Evolutionary conservation across 2,888 invertebrate genomes (phyloP).

Genomic region (Deilephila elpenor): DNA sequence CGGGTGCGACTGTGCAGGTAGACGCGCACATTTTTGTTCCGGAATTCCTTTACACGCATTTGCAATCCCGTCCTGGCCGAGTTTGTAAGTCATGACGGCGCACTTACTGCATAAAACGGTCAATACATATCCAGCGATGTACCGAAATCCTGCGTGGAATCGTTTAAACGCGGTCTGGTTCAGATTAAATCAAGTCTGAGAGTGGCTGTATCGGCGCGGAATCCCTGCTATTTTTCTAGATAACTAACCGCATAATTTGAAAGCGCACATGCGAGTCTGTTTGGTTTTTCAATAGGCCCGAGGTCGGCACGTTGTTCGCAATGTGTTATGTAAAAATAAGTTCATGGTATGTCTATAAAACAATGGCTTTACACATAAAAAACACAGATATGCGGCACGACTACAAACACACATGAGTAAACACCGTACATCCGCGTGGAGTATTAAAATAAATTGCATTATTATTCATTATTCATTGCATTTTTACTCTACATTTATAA

Average conservation of each 20-base stretch:
- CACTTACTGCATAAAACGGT: slow-evolving; percentile 27
- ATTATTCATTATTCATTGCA: neutral
- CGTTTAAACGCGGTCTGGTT: slow-evolving; percentile 8
- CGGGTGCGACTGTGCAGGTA: slow-evolving; percentile 66
- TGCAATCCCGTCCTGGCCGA: slow-evolving; percentile 73
- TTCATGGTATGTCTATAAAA: slow-evolving; percentile 32
- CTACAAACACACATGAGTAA: neutral
- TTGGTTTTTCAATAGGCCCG: slow-evolving; percentile 56
- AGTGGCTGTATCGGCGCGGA: slow-evolving; percentile 23
- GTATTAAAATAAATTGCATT: neutral
- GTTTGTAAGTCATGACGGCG: slow-evolving; percentile 28
- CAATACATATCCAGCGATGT: slow-evolving; percentile 17
- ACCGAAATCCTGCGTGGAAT: slow-evolving; percentile 36
- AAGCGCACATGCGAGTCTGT: slow-evolving; percentile 52
- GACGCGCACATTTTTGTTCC: slow-evolving; percentile 77
- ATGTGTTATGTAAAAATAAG: slow-evolving; percentile 46
- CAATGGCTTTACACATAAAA: slow-evolving; percentile 2
- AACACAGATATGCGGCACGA: neutral
- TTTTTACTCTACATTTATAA: too few species aligned
- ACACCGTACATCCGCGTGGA: neutral
- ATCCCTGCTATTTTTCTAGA: slow-evolving; percentile 56
- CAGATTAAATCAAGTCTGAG: slow-evolving; percentile 30
- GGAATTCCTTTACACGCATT: slow-evolving; percentile 80
- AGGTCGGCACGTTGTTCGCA: slow-evolving; percentile 47
- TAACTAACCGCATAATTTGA: slow-evolving; percentile 60